Base-by-base conservation (phyloP, 2,113 vertebrate species). In the Coreoperca whiteheadi region DNA sequence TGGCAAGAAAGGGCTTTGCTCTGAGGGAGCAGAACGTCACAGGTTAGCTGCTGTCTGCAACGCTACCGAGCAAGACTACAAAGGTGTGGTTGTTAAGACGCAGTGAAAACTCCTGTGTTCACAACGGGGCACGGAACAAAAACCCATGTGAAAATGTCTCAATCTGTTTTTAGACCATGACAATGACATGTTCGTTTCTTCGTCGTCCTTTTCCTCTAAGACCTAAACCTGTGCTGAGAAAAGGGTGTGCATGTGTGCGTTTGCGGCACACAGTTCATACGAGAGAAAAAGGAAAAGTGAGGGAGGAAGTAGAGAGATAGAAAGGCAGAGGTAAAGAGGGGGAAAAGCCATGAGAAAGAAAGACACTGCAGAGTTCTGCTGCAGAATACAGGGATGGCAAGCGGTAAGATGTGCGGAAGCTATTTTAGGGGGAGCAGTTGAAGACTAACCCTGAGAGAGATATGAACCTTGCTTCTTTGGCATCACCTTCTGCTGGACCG, bases 401-500 rank as follows among this genome's bases (percentile, higher is more conserved):
- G 54, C 54, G 18, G 53, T 56, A 76, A 77, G 63, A 10, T 70
- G 82, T 54, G 76, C 46, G 65, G 63, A 21, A 82, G 81, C 84
- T 88, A 83, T 83, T 90, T 92, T 84, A 37, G 60, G 77, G 56
- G 48, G 32, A 57, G 71, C 54, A 11, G 76, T 61, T 57, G 75
- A 86, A 82, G 63, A 72, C 64, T 57, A 87, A 87, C 77, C 80
- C 82, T 77, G 23, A 9, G 77, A n/a, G n/a, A 88, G 82, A 85
- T 79, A 79, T 87, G 74, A 87, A 88, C 87, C 30, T 30, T 82
- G 72, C 48, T 79, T 57, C 57, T 65, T 77, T 86, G 74, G 67
- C 81, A 84, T 81, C 79, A 89, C 72, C 85, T 78, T 50, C 32
- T 65, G 34, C 48, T 67, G 85, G 51, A 89, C 50, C 59, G 57